Evolutionary conservation across 1,140 invertebrate genomes (phyloP).

Genomic region (Hesperophylax magnus): DNA sequence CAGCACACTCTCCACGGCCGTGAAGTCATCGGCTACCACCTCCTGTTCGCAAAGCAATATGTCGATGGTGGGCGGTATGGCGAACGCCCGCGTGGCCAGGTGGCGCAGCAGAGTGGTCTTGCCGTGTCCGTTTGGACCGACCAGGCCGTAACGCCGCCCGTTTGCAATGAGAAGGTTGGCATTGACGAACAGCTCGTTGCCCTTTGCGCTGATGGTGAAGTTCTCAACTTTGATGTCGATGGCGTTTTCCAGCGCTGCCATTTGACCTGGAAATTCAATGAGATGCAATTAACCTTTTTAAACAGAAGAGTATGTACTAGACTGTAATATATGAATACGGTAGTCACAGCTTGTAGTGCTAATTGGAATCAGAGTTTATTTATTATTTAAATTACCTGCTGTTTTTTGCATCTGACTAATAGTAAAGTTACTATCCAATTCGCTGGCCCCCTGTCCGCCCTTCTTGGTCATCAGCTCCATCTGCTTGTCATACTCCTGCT

Average conservation of each 20-base stretch:
- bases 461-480: slow-evolving; percentile 91
- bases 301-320: too few species aligned
- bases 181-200: slow-evolving; percentile 98
- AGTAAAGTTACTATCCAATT: slow-evolving; percentile 94
- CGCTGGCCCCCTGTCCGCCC: slow-evolving; percentile 89
- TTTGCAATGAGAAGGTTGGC: slow-evolving; percentile 95
- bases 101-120: slow-evolving; percentile 98
- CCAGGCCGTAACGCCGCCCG: slow-evolving; percentile 95
- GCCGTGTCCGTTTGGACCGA: slow-evolving; percentile 99
- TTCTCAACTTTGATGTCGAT: slow-evolving; percentile 99
- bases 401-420: slow-evolving; percentile 95
- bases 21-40: slow-evolving; percentile 92
- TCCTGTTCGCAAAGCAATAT: slow-evolving; percentile 99
- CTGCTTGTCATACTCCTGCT: slow-evolving; percentile 93
- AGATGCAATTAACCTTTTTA: too few species aligned
- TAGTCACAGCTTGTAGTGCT: too few species aligned
- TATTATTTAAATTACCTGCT: slow-evolving; percentile 67
- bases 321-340: too few species aligned
- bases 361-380: too few species aligned
- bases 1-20: slow-evolving; percentile 93
- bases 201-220: slow-evolving; percentile 97
- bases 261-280: slow-evolving; percentile 72
- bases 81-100: slow-evolving; percentile 89
- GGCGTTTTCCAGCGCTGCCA: slow-evolving; percentile 91
- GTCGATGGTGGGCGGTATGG: slow-evolving; percentile 97